A percentile compares a stretch with the other conserved stretches of the same genome.
These are phyloP conservation scores for Helicoverpa armigera DNA, from an alignment of 1,140 invertebrate species.

Conservation along the genomic window DNA sequence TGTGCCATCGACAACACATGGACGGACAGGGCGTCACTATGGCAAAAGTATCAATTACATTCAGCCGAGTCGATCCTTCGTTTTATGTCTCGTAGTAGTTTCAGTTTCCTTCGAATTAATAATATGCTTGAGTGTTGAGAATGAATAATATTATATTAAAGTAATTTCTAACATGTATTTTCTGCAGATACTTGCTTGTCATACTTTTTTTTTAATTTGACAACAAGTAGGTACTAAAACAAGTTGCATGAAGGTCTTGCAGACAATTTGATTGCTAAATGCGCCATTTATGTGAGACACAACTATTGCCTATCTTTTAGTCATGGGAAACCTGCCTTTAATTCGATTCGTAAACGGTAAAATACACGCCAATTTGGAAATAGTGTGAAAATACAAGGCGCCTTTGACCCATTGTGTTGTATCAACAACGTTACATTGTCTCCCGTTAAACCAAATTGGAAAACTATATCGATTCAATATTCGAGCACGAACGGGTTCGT, in stretches of 20 bases:
- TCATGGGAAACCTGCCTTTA: neutral
- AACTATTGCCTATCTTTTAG: no score
- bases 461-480: slow-evolving; percentile 53
- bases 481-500: slow-evolving; percentile 34
- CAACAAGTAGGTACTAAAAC: no score
- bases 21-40: slow-evolving; percentile 41
- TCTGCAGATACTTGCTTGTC: neutral
- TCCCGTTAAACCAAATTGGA: slow-evolving; percentile 35
- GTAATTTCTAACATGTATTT: neutral
- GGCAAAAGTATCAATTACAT: slow-evolving; percentile 57
- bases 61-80: slow-evolving; percentile 7
- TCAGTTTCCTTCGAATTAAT: slow-evolving; percentile 3
- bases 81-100: slow-evolving; percentile 21
- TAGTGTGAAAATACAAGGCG: slow-evolving; percentile 6
- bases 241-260: no score
- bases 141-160: neutral
- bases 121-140: neutral
- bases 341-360: slow-evolving; percentile 2
- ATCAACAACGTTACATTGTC: slow-evolving; percentile 23
- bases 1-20: slow-evolving; percentile 39
- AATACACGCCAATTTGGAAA: slow-evolving; percentile 28
- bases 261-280: no score
- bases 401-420: slow-evolving; percentile 7
- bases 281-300: no score
- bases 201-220: no score